Percentiles rank a stretch among this genome's conserved stretches.
Evolutionary conservation across 2,888 invertebrate species (phyloP).

Genomic region (Therioaphis trifolii): DNA sequence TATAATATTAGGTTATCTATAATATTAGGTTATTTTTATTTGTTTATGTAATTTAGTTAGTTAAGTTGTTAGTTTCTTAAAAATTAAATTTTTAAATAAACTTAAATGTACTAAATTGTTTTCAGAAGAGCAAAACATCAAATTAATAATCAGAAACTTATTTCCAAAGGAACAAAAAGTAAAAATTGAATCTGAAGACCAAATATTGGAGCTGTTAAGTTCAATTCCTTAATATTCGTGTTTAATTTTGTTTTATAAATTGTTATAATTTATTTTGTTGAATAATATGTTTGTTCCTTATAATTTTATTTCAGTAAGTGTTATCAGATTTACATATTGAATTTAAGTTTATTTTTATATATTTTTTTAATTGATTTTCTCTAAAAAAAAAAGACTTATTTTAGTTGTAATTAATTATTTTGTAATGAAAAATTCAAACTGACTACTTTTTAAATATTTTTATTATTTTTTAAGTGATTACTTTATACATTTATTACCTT

Average conservation of each 20-base stretch:
- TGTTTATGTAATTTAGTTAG: too few relatives aligned
- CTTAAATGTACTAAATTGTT: slow-evolving; percentile 53
- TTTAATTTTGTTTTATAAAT: slow-evolving; percentile 47
- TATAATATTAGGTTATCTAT: too few relatives aligned
- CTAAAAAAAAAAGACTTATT: slow-evolving; percentile 24
- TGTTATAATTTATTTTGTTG: slow-evolving; percentile 50
- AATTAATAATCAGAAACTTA: slow-evolving; percentile 64
- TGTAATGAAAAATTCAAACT: slow-evolving; percentile 1
- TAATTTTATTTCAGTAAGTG: slow-evolving; percentile 44
- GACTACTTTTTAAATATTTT: background rate
- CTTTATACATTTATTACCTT: slow-evolving; percentile 9
- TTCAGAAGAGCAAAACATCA: slow-evolving; percentile 65
- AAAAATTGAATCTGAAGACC: slow-evolving; percentile 58
- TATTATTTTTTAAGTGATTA: slow-evolving; percentile 6
- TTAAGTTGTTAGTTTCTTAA: too few relatives aligned
- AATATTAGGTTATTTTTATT: too few relatives aligned
- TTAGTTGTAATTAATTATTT: slow-evolving; percentile 32
- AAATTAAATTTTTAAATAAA: too few relatives aligned
- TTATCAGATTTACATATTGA: slow-evolving; percentile 22
- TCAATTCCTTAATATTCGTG: slow-evolving; percentile 21
- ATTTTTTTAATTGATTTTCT: background rate
- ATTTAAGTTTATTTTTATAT: slow-evolving; percentile 49
- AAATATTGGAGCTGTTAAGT: slow-evolving; percentile 46
- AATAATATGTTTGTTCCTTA: slow-evolving; percentile 56
- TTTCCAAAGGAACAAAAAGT: slow-evolving; percentile 55